Conservation (phyloP, 2,888 invertebrate species). For the Chelonus formosanus region DNA sequence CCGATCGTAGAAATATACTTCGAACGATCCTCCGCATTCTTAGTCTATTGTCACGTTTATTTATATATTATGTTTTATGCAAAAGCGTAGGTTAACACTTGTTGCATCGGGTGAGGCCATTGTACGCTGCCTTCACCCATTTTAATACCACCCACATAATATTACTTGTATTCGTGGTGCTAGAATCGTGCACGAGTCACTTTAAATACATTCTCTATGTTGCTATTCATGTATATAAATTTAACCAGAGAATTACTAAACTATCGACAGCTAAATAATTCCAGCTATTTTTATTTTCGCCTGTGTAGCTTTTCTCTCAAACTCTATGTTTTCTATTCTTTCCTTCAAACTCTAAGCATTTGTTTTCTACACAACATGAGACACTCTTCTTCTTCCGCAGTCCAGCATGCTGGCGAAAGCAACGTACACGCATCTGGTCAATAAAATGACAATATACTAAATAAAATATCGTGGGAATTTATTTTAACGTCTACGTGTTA, state of each 20-base stretch:
- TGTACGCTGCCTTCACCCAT: slow-evolving; percentile 60
- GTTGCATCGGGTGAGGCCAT: slow-evolving; percentile 53
- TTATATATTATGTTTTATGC: slow-evolving; percentile 41
- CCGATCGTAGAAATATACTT: slow-evolving; percentile 8
- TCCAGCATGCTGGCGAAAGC: slow-evolving; percentile 26
- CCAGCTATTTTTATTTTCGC: slow-evolving; percentile 10
- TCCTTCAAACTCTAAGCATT: slow-evolving; percentile 7
- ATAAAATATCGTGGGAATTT: slow-evolving; percentile 35
- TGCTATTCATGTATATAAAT: slow-evolving; percentile 17
- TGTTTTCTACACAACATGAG: slow-evolving; percentile 13
- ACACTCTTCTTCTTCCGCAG: slow-evolving; percentile 29
- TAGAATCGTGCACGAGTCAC: not conserved
- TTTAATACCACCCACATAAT: slow-evolving; percentile 57
- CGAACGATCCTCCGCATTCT: slow-evolving; percentile 11
- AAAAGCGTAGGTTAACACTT: slow-evolving; percentile 56
- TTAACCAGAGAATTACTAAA: slow-evolving; percentile 11
- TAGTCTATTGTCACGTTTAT: slow-evolving; percentile 48
- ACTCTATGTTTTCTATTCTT: not conserved
- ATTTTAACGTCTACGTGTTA: slow-evolving; percentile 15
- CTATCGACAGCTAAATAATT: slow-evolving; percentile 26
- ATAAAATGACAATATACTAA: slow-evolving; percentile 29
- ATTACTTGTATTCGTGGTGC: slow-evolving; percentile 17
- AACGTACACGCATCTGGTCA: slow-evolving; percentile 20
- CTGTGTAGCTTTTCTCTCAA: slow-evolving; percentile 4
- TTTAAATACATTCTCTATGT: slow-evolving; percentile 7